Conservation (phyloP, 2,113 vertebrate genomes). For the Caranx melampygus region DNA sequence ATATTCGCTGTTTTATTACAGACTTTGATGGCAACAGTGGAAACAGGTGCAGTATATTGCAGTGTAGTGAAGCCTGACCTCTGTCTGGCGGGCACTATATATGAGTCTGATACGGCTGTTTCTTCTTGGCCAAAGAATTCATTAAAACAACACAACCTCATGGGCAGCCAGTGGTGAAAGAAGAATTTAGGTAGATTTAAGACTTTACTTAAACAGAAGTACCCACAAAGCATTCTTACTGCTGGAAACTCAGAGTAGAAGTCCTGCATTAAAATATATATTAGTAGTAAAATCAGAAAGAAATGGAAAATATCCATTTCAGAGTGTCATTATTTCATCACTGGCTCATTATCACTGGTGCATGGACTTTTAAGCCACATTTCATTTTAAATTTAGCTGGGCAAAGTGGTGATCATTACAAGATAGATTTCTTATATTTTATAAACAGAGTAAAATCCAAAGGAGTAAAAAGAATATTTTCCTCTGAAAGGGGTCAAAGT, state of each 20-base stretch:
- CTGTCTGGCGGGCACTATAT: neutral
- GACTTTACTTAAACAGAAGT: neutral
- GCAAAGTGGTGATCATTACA: no score
- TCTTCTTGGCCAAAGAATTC: neutral
- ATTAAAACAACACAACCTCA: neutral
- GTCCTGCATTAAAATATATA: neutral
- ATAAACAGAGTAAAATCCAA: neutral
- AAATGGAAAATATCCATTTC: neutral
- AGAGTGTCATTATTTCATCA: neutral
- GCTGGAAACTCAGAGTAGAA: neutral
- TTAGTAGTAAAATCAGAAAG: neutral
- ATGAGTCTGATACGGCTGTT: neutral
- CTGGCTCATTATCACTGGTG: no score
- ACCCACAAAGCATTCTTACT: neutral
- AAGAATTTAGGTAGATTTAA: neutral
- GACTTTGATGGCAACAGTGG: slow-evolving; percentile 24
- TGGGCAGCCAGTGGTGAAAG: neutral
- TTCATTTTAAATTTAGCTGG: no score
- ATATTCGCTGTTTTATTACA: slow-evolving; percentile 30
- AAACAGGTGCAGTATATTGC: slow-evolving; percentile 47
- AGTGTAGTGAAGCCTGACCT: slow-evolving; percentile 35
- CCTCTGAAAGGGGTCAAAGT: neutral
- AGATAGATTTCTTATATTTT: no score
- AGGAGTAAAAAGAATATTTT: neutral
- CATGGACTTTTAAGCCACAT: no score